These are phyloP conservation scores for Molorchus minor DNA, from an alignment of 2,888 invertebrate species.

Conservation along the genomic window DNA sequence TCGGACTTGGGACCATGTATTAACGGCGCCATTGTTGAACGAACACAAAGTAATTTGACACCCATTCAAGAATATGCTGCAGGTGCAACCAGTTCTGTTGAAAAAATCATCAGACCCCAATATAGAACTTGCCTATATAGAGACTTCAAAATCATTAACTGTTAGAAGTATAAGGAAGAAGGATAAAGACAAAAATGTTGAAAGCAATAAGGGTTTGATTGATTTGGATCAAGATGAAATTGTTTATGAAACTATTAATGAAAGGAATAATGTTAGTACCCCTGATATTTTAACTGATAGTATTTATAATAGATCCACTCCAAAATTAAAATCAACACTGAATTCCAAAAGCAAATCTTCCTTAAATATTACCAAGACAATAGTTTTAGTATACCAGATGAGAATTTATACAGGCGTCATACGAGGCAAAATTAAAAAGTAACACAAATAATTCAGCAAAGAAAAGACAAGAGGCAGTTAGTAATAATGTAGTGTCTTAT, in stretches of 20 bases:
- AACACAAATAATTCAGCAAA: slow-evolving; percentile 8
- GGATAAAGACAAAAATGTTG: background rate
- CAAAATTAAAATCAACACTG: slow-evolving; percentile 17
- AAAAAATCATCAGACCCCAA: slow-evolving; percentile 1
- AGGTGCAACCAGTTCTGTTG: background rate
- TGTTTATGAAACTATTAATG: background rate
- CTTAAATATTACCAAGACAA: background rate
- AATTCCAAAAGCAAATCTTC: background rate
- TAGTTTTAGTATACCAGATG: slow-evolving; percentile 14
- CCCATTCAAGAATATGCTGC: background rate
- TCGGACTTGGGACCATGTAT: slow-evolving; percentile 40
- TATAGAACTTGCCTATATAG: slow-evolving; percentile 4
- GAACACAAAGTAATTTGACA: background rate
- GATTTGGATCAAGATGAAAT: background rate
- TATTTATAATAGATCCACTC: slow-evolving; percentile 26
- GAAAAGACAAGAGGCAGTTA: no score
- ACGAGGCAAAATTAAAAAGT: background rate
- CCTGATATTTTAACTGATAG: slow-evolving; percentile 14
- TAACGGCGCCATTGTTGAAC: slow-evolving; percentile 20
- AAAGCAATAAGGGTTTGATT: slow-evolving; percentile 22
- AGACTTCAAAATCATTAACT: background rate
- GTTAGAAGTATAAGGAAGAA: background rate
- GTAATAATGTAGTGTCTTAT: background rate
- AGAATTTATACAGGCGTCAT: slow-evolving; percentile 1
- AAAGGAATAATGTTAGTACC: slow-evolving; percentile 11